Evolutionary conservation across 2,797 vertebrate genomes (phyloP), one percentile per base, ranked within the genome.

Genomic region (Neomorphus geoffroyi): DNA sequence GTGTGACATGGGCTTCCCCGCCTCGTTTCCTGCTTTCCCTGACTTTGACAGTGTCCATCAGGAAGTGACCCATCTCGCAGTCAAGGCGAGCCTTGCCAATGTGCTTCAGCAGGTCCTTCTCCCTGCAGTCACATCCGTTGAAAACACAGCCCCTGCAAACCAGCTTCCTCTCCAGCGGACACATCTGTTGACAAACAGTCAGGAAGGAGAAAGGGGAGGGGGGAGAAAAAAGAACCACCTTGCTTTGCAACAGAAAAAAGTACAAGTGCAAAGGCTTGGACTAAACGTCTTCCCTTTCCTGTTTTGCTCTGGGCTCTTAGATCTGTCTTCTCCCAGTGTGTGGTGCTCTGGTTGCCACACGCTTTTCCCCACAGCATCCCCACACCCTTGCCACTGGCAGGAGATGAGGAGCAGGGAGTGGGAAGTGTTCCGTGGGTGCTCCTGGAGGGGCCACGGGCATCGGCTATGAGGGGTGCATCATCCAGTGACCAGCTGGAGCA

Each of bases 1-100:
- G 15, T 30, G 50, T 48, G 39, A 64, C 61, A 16, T 8, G 19
- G 17, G 27, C 45, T 74, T 50, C 46, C 67, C 53, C 37, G 19
- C 24, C 48, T 15, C 16, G 6, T 54, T 95, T 93, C 89, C 83
- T 67, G 35, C 73, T 67, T 95, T 88, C 97, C 95, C 90, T 93
- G 72, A 97, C 95, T 87, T 97, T 96, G 91, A 93, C 97, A 93
- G 94, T 66, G 24, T 91, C 86, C 17, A 86, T 95, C 81, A 97
- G 95, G 95, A 96, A 97, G 90, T 77, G 93, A 43, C 92, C 96
- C 92, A 90, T 94, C 66, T 80, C 66, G 73, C 80, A 95, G 61
- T 93, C 79, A 11, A 88, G 91, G 51, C 30, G 64, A 48, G 95
- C 86, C 86, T 62, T 89, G 74, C 88, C 74, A 51, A 90, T 91